These are phyloP conservation scores for Platygyra sinensis DNA, from an alignment of 64 coral and sea anemone species.

Conservation along the genomic window DNA sequence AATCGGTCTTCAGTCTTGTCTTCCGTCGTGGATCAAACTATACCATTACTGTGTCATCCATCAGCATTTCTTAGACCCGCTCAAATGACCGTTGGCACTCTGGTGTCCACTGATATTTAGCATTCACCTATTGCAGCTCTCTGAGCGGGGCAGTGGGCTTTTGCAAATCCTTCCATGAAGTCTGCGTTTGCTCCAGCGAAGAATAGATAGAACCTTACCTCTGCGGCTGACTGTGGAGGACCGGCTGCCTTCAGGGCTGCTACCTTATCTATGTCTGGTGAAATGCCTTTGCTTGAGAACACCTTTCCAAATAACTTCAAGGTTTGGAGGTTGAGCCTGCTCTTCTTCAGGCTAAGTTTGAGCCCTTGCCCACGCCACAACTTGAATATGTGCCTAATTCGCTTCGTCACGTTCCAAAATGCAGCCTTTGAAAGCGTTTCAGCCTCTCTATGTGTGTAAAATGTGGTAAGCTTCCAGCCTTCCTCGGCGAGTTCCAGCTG, in stretches of 20 bases:
- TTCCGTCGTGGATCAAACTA: conserved; percentile 55
- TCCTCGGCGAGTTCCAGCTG: conserved; percentile 41
- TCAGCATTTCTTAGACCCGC: conserved; percentile 5
- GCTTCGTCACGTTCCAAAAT: too few relatives aligned
- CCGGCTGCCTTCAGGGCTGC: too few relatives aligned
- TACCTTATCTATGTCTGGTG: not conserved
- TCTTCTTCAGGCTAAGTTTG: too few relatives aligned
- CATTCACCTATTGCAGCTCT: conserved; percentile 23
- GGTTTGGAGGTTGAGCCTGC: not conserved
- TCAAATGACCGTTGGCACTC: conserved; percentile 31
- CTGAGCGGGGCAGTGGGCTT: conserved; percentile 41
- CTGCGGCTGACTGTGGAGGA: too few relatives aligned
- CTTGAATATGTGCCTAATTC: too few relatives aligned
- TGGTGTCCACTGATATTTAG: conserved; percentile 34
- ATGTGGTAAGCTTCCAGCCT: conserved; percentile 1
- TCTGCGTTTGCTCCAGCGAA: too few relatives aligned
- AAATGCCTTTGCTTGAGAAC: conserved; percentile 22
- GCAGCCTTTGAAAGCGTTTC: too few relatives aligned
- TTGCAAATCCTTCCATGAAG: conserved; percentile 9
- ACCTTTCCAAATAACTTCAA: conserved; percentile 38
- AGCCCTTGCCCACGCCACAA: too few relatives aligned
- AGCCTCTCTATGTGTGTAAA: too few relatives aligned
- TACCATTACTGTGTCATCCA: too few relatives aligned
- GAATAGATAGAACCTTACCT: too few relatives aligned
- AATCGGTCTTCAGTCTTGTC: too few relatives aligned